phyloP scores from a whole-genome alignment of 2,113 vertebrate genomes.

The Hiodon tergisus region DNA sequence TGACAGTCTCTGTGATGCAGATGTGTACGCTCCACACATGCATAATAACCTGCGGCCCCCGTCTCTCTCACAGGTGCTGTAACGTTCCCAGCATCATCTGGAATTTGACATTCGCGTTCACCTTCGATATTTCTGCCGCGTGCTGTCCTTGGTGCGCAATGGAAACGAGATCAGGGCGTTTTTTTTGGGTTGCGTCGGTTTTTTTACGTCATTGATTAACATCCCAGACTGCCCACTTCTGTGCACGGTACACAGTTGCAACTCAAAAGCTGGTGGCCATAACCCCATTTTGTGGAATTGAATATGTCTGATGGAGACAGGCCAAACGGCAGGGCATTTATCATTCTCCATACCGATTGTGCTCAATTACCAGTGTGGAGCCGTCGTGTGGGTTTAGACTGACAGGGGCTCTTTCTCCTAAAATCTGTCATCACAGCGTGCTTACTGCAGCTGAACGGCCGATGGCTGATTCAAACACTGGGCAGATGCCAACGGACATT shows the following conservation, averaged over 20 bases:
- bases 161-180: background rate
- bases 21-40: background rate
- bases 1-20: background rate
- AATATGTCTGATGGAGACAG: conserved; percentile 10
- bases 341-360: conserved; percentile 22
- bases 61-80: background rate
- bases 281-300: conserved; percentile 8
- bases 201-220: background rate
- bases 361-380: conserved; percentile 20
- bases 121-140: background rate
- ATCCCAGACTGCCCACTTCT: background rate
- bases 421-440: background rate
- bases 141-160: background rate
- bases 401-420: background rate
- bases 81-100: background rate
- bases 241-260: background rate
- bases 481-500: background rate
- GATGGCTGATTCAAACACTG: background rate
- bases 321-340: conserved; percentile 22
- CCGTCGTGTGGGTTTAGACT: conserved; percentile 7
- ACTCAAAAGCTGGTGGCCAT: background rate
- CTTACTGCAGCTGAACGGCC: background rate
- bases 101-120: background rate
- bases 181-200: background rate
- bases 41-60: background rate